Percentiles rank a stretch among this genome's conserved stretches.
Evolutionary conservation across 30 jellyfish, hydroid and myxozoan species (phyloP).

Genomic region (Mastigias papua): DNA sequence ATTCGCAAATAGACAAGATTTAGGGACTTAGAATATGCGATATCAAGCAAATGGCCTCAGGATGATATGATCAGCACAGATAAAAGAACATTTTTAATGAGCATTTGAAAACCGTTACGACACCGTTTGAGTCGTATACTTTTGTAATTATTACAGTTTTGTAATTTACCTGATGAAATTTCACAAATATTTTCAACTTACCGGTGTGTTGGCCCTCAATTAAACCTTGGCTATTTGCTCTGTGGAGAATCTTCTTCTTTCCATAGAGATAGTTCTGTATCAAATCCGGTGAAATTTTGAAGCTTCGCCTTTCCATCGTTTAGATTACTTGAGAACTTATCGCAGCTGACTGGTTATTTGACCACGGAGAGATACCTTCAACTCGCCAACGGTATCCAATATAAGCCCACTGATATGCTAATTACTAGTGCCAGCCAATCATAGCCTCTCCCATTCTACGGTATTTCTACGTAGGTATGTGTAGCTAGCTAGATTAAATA

Average conservation of each 20-base stretch:
- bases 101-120: no score
- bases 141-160: no score
- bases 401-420: conserved; percentile 20
- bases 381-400: conserved; percentile 31
- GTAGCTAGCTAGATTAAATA: conserved; percentile 14
- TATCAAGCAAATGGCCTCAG: no score
- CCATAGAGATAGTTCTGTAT: conserved; percentile 79
- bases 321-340: conserved; percentile 34
- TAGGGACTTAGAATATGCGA: no score
- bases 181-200: no score
- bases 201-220: conserved; percentile 31
- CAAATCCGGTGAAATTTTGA: conserved; percentile 71
- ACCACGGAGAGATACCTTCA: conserved; percentile 33
- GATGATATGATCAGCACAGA: no score
- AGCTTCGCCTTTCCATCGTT: conserved; percentile 39
- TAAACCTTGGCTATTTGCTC: background rate
- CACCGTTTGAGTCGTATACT: no score
- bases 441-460: background rate
- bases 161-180: no score
- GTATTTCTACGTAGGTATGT: conserved; percentile 26
- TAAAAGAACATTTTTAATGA: no score
- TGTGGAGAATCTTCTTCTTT: conserved; percentile 41
- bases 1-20: no score
- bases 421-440: background rate
- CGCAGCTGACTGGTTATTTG: conserved; percentile 57